Conservation (phyloP, 2,113 vertebrate species). For the Megaptera novaeangliae region DNA sequence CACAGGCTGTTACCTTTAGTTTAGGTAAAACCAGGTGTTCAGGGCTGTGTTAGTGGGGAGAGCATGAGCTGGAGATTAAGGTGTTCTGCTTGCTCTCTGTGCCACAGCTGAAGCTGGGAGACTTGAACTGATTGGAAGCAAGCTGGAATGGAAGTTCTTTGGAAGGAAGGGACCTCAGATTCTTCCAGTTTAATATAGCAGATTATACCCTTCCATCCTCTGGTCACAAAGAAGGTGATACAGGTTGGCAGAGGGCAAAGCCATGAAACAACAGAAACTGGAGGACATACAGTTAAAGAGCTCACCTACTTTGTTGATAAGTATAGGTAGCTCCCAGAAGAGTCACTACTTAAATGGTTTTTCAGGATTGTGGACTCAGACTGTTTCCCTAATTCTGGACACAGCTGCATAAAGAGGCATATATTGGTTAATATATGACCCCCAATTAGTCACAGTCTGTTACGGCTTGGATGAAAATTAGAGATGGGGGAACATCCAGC, state of each 20-base stretch:
- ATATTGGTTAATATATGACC: not conserved
- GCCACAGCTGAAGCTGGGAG: not conserved
- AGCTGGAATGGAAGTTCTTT: not conserved
- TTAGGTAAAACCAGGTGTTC: not conserved
- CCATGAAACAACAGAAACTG: not conserved
- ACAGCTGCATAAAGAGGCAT: not conserved
- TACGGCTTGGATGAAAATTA: not conserved
- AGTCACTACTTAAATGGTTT: not conserved
- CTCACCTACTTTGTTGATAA: not conserved
- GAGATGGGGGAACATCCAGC: not conserved
- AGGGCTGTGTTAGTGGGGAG: not conserved
- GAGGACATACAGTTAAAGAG: not conserved
- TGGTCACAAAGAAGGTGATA: not conserved
- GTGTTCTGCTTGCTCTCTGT: not conserved
- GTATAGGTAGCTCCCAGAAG: not conserved
- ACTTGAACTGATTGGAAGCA: not conserved
- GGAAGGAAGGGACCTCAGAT: not conserved
- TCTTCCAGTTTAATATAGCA: not conserved
- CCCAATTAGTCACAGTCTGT: not conserved
- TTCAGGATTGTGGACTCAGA: not conserved
- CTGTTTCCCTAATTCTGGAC: not conserved
- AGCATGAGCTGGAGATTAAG: not conserved
- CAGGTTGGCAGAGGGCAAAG: not conserved
- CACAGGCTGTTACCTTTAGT: not conserved
- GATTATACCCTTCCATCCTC: not conserved